Evolutionary conservation across 2,888 invertebrate genomes (phyloP), one percentile per base, ranked within the genome.

Genomic region (Leucophora obtusa): DNA sequence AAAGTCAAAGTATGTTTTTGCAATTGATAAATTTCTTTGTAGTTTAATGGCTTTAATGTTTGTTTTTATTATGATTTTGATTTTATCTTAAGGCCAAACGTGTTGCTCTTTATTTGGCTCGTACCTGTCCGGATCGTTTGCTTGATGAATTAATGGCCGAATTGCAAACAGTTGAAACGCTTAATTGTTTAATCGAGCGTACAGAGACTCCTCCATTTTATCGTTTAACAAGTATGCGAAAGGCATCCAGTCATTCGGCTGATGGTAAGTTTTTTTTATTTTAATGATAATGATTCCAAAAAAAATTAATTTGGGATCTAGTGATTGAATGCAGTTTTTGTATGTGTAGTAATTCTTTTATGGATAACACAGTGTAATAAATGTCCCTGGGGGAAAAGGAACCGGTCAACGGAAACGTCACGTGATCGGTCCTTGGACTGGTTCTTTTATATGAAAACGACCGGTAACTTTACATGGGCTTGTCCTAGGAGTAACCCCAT

Each of bases 141-240:
- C 93, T 99, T 28, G 98, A 99, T 88, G 98, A 99, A 91, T 94
- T 99, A 93, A 97, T 99, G 96, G 95, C 95, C 21, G 99, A 99
- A 91, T 92, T 99, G 83, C 98, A 98, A 91, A 98, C 98, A 0
- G 98, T 98, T 21, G 98, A 98, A 91, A 97, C 98, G 0, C 92
- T 98, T 70, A 98, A 97, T 91, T 98, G 98, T 89, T 93, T 97
- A 84, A 97, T 99, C 84, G 98, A 99, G 90, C 93, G 99, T 80
- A 98, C 98, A 0, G 98, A 99, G 92, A 98, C 98, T 0, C 98
- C 99, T 28, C 99, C 99, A 5, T 99, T 98, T 91, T 99, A 98
- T 91, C 93, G 99, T 50, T 93, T 98, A 85, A 98, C 97, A 2
- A 95, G 96, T 84, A 95, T 97, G 95, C 91, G 97, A 62, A 97